These are phyloP conservation scores for Pammene fasciana DNA, from an alignment of 2,888 invertebrate species.

Conservation along the genomic window DNA sequence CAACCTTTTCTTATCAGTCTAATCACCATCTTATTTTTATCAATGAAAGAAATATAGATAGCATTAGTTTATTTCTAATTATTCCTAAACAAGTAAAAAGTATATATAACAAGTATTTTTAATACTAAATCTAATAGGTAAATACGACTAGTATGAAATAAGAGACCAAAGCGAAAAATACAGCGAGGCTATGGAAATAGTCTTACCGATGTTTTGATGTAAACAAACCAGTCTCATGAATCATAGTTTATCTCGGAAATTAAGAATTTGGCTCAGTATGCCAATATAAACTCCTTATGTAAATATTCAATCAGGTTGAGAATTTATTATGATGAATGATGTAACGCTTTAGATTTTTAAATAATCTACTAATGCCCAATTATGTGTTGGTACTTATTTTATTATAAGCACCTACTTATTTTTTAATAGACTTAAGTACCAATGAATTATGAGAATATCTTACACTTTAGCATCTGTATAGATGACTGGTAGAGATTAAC, in stretches of 20 bases:
- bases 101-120: constrained; percentile 2
- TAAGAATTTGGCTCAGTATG: constrained; percentile 48
- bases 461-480: no score
- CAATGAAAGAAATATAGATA: no score
- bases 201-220: constrained; percentile 40
- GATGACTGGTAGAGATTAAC: no score
- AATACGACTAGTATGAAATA: neutral
- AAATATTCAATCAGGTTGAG: constrained; percentile 26
- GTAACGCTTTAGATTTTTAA: constrained; percentile 10
- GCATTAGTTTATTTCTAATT: no score
- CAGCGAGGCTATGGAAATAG: constrained; percentile 20
- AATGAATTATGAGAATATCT: no score
- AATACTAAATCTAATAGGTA: neutral
- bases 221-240: constrained; percentile 52
- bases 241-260: constrained; percentile 49
- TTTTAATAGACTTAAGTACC: no score
- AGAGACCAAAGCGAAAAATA: neutral
- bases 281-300: constrained; percentile 39
- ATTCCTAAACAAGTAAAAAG: no score
- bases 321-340: constrained; percentile 31
- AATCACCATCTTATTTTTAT: no score
- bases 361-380: neutral
- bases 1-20: no score
- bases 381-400: neutral
- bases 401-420: no score